phyloP scores from a whole-genome alignment of 1,140 invertebrate species.

The Achroia grisella region DNA sequence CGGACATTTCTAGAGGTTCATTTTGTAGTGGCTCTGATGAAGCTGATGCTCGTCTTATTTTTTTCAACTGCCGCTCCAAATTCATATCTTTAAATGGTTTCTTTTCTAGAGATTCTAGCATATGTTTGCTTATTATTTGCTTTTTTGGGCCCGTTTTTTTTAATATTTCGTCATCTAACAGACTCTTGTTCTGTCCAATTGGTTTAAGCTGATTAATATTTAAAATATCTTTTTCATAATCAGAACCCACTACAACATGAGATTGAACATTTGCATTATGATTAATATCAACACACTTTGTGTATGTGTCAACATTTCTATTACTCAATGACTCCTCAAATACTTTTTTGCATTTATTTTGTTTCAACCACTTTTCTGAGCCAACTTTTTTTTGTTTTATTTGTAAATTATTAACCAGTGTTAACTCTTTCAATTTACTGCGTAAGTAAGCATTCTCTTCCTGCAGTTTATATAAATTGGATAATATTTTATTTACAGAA shows the following conservation, averaged over 20 bases:
- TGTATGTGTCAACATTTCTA: slow-evolving; percentile 36
- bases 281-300: slow-evolving; percentile 52
- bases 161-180: slow-evolving; percentile 49
- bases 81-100: slow-evolving; percentile 14
- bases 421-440: slow-evolving; percentile 58
- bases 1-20: not conserved
- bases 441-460: slow-evolving; percentile 66
- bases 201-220: slow-evolving; percentile 45
- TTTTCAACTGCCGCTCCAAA: slow-evolving; percentile 2
- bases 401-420: slow-evolving; percentile 31
- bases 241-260: slow-evolving; percentile 21
- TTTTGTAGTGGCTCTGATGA: not conserved
- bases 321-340: slow-evolving; percentile 56
- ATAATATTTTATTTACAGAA: slow-evolving; percentile 64
- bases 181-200: slow-evolving; percentile 51
- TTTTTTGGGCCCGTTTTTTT: slow-evolving; percentile 42
- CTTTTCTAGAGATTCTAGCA: too few species aligned
- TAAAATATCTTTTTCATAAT: slow-evolving; percentile 48
- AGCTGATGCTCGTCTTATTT: slow-evolving; percentile 1
- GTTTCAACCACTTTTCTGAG: slow-evolving; percentile 31
- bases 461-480: slow-evolving; percentile 66
- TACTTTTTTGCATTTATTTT: slow-evolving; percentile 51
- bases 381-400: slow-evolving; percentile 23
- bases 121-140: slow-evolving; percentile 12
- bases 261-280: slow-evolving; percentile 21